Evolutionary conservation across 2,113 vertebrate species (phyloP).

Genomic region (Copsychus sechellarum): DNA sequence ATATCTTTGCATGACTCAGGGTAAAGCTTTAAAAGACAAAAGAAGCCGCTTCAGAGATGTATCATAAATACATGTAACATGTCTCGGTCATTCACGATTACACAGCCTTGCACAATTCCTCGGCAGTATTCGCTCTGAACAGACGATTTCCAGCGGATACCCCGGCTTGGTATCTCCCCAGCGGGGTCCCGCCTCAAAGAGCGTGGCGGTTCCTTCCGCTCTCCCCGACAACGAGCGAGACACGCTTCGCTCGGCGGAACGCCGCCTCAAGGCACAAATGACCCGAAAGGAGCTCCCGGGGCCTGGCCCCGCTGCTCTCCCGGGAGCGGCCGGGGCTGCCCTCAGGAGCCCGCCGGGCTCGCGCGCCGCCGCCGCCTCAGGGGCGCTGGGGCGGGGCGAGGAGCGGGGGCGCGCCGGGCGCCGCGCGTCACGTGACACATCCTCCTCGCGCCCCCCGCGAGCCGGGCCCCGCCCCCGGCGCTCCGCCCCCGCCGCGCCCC

Average conservation of each 20-base stretch:
- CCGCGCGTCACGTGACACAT: not conserved
- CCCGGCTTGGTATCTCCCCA: not conserved
- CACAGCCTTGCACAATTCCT: not conserved
- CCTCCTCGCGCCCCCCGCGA: not conserved
- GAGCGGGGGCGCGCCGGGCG: not conserved
- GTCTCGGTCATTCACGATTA: not conserved
- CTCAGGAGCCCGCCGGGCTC: fast-evolving
- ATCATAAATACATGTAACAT: not conserved
- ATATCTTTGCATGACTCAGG: fast-evolving
- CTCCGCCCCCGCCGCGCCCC: too few species aligned
- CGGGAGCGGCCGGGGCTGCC: fast-evolving
- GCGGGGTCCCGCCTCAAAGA: not conserved
- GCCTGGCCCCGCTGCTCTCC: not conserved
- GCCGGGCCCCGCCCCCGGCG: not conserved
- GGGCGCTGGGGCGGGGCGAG: not conserved
- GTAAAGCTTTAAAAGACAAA: not conserved
- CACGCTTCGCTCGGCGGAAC: fast-evolving
- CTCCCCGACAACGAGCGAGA: not conserved
- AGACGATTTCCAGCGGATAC: fast-evolving
- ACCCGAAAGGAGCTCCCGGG: too few species aligned
- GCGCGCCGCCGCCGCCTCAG: not conserved
- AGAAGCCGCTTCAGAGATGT: not conserved
- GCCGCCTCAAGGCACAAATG: too few species aligned
- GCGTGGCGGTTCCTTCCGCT: not conserved
- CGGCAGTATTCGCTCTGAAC: fast-evolving